Evolutionary conservation across 2,797 vertebrate species (phyloP), one percentile per base, ranked within the genome.

Genomic region (Cottoperca gobio): DNA sequence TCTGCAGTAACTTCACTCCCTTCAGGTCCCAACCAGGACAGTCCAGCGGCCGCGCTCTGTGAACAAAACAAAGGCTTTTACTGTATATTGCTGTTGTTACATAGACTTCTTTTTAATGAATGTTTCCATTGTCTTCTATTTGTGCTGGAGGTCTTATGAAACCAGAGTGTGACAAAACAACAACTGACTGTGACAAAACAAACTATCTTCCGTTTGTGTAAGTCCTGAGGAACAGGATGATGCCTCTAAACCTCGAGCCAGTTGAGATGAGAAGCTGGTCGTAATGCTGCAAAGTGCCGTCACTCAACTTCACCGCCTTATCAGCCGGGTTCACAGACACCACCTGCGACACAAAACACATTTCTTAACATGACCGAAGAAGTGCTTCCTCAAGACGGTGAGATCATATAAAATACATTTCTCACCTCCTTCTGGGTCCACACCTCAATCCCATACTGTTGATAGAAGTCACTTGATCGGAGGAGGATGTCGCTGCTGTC

Each of bases 241-340:
- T 2, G 17, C 3, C 31, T 52, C 83, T 87, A 58, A n/a, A 97
- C 96, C 94, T 95, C 74, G 95, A 95, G 62, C 97, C 97, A 0
- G 96, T 96, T 21, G 97, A 93, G n/a, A 98, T 91, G 59, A 98
- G 94, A 43, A 98, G 93, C 85, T 95, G 93, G 48, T 96, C 83
- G 26, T 97, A 98, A 23, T 12, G 86, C 76, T 96, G 96, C 21
- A 59, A 61, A n/a, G 88, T 85, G 0, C 96, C 94, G 0, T 97
- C 94, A 26, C 60, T 86, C 73, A 97, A 86, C 24, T 2, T 81
- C 48, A 95, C 94, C 6, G 9, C 80, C 85, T 96, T 96, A 35
- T 88, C 84, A 26, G 79, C 66, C 4, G 93, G 82, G 76, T 95
- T 91, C 52, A 97, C 88, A 0, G 89, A 95, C 57, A 92, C 86